Conservation (phyloP, 2,797 vertebrate species). For the Philypnodon macrostomus region DNA sequence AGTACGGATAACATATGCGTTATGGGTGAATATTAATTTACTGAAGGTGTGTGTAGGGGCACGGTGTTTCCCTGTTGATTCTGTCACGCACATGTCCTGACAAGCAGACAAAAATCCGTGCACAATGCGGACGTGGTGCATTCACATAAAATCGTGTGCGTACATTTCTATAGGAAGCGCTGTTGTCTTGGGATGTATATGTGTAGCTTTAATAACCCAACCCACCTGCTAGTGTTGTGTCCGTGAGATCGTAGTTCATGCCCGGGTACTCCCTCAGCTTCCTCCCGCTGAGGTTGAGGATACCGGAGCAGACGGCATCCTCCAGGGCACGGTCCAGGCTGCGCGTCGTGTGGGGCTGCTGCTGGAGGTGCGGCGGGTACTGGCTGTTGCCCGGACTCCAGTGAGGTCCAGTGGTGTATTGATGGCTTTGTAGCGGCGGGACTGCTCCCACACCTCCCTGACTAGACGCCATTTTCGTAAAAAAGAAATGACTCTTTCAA, state of each 20-base stretch:
- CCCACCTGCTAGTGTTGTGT: slow-evolving; percentile 95
- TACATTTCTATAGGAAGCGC: background rate
- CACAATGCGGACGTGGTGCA: slow-evolving; percentile 39
- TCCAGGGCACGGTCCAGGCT: slow-evolving; percentile 94
- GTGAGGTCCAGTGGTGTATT: slow-evolving; percentile 81
- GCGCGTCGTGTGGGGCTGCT: slow-evolving; percentile 83
- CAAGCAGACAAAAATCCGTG: slow-evolving; percentile 6
- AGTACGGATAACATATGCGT: slow-evolving; percentile 6
- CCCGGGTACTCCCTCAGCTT: slow-evolving; percentile 93
- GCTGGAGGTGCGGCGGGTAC: slow-evolving; percentile 77
- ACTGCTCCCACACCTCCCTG: slow-evolving; percentile 84
- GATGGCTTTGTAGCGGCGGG: slow-evolving; percentile 74
- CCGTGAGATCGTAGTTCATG: slow-evolving; percentile 88
- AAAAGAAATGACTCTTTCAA: slow-evolving; percentile 71
- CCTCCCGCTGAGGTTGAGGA: slow-evolving; percentile 91
- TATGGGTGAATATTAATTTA: slow-evolving; percentile 9
- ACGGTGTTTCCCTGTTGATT: slow-evolving; percentile 24
- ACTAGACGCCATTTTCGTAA: slow-evolving; percentile 92
- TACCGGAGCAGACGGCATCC: slow-evolving; percentile 89
- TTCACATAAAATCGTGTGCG: background rate
- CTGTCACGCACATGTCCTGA: slow-evolving; percentile 17
- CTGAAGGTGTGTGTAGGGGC: background rate
- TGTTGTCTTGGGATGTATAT: background rate
- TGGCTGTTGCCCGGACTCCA: slow-evolving; percentile 81
- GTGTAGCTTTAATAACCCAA: slow-evolving; percentile 1